Percentiles rank a stretch among this genome's conserved stretches.
Conservation (phyloP, 2,888 invertebrate genomes). For the Sphaerophoria taeniata region DNA sequence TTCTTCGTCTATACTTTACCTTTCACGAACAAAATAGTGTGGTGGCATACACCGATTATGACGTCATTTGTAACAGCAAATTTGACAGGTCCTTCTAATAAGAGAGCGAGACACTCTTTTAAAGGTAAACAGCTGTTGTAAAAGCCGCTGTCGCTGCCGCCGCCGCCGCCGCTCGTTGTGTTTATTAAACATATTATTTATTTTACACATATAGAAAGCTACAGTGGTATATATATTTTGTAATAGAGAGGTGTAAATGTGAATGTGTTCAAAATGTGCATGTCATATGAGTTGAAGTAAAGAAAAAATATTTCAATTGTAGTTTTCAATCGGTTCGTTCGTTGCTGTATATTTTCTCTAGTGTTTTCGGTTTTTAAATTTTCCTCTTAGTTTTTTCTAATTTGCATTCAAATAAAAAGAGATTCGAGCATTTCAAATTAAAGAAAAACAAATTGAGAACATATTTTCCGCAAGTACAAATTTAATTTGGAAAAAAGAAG, state of each 20-base stretch:
- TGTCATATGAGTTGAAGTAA: slow-evolving; percentile 42
- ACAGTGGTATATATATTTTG: neutral
- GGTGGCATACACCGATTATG: neutral
- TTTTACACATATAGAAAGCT: neutral
- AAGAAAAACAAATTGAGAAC: slow-evolving; percentile 10
- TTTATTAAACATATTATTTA: slow-evolving; percentile 19
- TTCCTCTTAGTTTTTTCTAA: slow-evolving; percentile 18
- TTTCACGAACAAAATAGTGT: neutral
- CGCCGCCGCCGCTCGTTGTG: slow-evolving; percentile 31
- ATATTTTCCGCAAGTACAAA: slow-evolving; percentile 17
- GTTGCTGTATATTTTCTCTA: slow-evolving; percentile 19
- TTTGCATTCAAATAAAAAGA: slow-evolving; percentile 11
- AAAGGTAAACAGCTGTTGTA: slow-evolving; percentile 35
- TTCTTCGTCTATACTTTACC: neutral
- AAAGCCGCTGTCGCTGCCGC: slow-evolving; percentile 37
- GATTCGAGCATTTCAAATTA: neutral
- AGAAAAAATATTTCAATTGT: slow-evolving; percentile 55
- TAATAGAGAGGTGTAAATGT: slow-evolving; percentile 16
- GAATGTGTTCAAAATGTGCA: slow-evolving; percentile 54
- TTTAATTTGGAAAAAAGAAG: slow-evolving; percentile 26
- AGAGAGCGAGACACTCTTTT: neutral
- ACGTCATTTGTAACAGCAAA: slow-evolving; percentile 17
- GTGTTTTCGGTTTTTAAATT: slow-evolving; percentile 41
- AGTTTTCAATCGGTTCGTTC: slow-evolving; percentile 41
- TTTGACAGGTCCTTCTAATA: slow-evolving; percentile 29